Evolutionary conservation across 1,140 invertebrate species (phyloP).

Genomic region (Leguminivora glycinivorella): DNA sequence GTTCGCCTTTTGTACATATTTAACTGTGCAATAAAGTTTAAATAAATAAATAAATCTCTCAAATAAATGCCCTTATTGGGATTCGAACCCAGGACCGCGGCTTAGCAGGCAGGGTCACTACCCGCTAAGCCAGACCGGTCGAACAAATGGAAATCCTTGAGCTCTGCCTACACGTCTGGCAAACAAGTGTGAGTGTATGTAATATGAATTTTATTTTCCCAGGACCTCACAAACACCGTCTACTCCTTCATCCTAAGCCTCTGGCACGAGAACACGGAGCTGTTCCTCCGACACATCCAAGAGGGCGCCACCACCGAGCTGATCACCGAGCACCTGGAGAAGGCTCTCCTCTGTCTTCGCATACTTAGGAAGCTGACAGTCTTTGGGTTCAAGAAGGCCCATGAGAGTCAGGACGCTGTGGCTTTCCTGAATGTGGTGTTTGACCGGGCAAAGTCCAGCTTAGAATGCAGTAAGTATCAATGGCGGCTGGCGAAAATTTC

Average conservation of each 20-base stretch:
- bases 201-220: constrained; percentile 49
- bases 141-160: too few relatives aligned
- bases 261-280: constrained; percentile 86
- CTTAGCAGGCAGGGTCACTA: too few relatives aligned
- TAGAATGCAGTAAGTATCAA: constrained; percentile 88
- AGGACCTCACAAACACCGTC: constrained; percentile 87
- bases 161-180: too few relatives aligned
- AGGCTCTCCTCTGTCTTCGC: constrained; percentile 87
- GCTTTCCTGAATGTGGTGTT: constrained; percentile 90
- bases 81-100: too few relatives aligned
- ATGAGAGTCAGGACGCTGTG: constrained; percentile 85
- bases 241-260: constrained; percentile 86
- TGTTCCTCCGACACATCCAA: constrained; percentile 82
- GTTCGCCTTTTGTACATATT: too few relatives aligned
- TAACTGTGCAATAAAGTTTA: too few relatives aligned
- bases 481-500: too few relatives aligned
- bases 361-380: constrained; percentile 91
- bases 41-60: too few relatives aligned
- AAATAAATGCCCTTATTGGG: too few relatives aligned
- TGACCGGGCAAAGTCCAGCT: constrained; percentile 85
- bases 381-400: constrained; percentile 89
- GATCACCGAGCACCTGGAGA: constrained; percentile 85
- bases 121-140: too few relatives aligned
- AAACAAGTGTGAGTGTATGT: too few relatives aligned
- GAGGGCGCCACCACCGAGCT: constrained; percentile 78